Base-by-base conservation (phyloP, 2,797 vertebrate genomes). In the Chromobotia macracanthus region DNA sequence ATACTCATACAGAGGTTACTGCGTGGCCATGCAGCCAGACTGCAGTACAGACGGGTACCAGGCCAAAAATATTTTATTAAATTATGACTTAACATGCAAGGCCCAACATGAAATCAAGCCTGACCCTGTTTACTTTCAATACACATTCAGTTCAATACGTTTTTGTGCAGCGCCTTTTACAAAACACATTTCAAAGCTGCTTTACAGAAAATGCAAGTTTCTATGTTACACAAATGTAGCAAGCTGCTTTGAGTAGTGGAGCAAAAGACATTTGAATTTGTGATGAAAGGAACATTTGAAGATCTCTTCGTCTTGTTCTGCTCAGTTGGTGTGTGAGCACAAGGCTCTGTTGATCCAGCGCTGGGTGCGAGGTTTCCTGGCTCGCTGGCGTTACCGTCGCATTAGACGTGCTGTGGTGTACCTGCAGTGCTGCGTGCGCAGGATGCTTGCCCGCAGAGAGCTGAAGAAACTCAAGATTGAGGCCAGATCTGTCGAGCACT, bases 401-500 rank as follows among this genome's bases (percentile, higher is more conserved):
- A 90, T 90, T 2, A 19, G 95, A 82, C 84, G 85, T 0, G 93
- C 94, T 69, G 67, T 97, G 38, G 61, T 98, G 51, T 95, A 96
- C 85, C 91, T 99, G 84, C 98, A 99, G 91, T 95, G 95, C 89
- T 98, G 95, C 64, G 94, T 95, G 71, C 95, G 96, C 1, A 93
- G 97, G 86, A 93, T 95, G 93, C 91, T 90, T 91, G 97, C 97
- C 82, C 96, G 92, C 86, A 94, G 92, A 0, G 93, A 96, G 85
- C 89, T 98, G 0, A 98, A 96, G 92, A 95, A 93, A 76, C 92
- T 97, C 79, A 96, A 95, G 89, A 95, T 96, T 4, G 96, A 98
- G 86, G 97, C 97, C 0, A 95, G 97, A 44, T 98, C 97, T 0
- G 97, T 97, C 23, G 96, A 96, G 74, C 96, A 96, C 88, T 96